Evolutionary conservation across 2,797 vertebrate genomes (phyloP).

Genomic region (Tokudaia muenninki): DNA sequence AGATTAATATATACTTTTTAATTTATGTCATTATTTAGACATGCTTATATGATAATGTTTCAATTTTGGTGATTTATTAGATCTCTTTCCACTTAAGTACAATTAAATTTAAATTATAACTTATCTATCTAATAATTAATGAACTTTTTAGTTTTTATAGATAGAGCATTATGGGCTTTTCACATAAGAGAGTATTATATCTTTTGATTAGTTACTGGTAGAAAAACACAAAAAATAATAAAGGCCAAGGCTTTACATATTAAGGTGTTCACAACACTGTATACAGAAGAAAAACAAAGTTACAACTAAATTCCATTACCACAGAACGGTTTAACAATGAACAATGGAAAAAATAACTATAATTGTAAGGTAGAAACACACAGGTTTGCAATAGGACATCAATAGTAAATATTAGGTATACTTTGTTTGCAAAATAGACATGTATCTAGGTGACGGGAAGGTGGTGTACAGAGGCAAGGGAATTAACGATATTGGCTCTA

Average conservation of each 20-base stretch:
- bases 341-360: not conserved
- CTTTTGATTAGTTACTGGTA: conserved; percentile 48
- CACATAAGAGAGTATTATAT: not conserved
- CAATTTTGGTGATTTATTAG: not conserved
- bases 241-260: not conserved
- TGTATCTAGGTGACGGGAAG: not conserved
- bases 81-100: not conserved
- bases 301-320: not conserved
- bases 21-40: conserved; percentile 44
- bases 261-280: not conserved
- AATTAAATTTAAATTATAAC: conserved; percentile 12
- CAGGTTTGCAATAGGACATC: not conserved
- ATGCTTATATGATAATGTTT: not conserved
- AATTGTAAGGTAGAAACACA: not conserved
- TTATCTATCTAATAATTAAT: conserved; percentile 9
- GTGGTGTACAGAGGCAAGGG: not conserved
- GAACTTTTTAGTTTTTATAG: conserved; percentile 33
- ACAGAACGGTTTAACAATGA: conserved; percentile 36
- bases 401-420: not conserved
- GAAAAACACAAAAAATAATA: conserved; percentile 21
- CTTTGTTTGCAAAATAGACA: not conserved
- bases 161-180: not conserved
- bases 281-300: not conserved
- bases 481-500: not conserved
- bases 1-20: not conserved